Evolutionary conservation across 2,888 invertebrate species (phyloP).

Genomic region (Drosophila subsilvestris): DNA sequence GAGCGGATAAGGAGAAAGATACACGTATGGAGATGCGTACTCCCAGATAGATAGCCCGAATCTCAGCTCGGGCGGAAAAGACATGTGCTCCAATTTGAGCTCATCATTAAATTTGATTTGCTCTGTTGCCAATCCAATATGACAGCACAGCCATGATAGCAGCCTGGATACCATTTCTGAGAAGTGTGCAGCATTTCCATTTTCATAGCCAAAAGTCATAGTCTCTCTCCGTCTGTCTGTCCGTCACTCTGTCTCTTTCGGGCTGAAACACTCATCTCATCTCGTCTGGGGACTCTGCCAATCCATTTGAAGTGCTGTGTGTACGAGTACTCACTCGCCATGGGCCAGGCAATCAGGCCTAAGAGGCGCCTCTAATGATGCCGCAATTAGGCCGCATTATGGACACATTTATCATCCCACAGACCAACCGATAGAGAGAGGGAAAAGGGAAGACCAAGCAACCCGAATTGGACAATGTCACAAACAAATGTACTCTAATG

Average conservation of each 20-base stretch:
- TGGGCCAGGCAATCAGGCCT: conserved; percentile 45
- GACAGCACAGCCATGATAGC: conserved; percentile 15
- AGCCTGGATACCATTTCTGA: conserved; percentile 3
- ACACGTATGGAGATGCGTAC: conserved; percentile 1
- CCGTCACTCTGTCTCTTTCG: no score
- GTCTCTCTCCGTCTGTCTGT: neutral
- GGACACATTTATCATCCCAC: conserved; percentile 65
- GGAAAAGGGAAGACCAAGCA: conserved; percentile 1
- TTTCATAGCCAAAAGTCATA: conserved; percentile 52
- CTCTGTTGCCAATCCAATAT: conserved; percentile 50
- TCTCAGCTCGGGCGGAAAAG: conserved; percentile 64
- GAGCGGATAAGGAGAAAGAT: neutral
- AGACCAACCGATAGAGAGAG: neutral
- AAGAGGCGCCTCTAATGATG: conserved; percentile 59
- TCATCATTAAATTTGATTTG: conserved; percentile 78
- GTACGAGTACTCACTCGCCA: conserved; percentile 3
- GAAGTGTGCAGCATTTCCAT: neutral
- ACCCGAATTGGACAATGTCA: conserved; percentile 8
- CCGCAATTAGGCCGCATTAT: conserved; percentile 70
- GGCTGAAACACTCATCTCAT: conserved; percentile 11
- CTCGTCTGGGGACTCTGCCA: conserved; percentile 12
- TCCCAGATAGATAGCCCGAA: conserved; percentile 21
- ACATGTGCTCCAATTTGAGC: conserved; percentile 65
- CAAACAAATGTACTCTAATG: conserved; percentile 50
- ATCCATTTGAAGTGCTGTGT: conserved; percentile 28